These are phyloP conservation scores for Drosophila seguyi DNA, from an alignment of 1,140 invertebrate genomes.

Conservation along the genomic window DNA sequence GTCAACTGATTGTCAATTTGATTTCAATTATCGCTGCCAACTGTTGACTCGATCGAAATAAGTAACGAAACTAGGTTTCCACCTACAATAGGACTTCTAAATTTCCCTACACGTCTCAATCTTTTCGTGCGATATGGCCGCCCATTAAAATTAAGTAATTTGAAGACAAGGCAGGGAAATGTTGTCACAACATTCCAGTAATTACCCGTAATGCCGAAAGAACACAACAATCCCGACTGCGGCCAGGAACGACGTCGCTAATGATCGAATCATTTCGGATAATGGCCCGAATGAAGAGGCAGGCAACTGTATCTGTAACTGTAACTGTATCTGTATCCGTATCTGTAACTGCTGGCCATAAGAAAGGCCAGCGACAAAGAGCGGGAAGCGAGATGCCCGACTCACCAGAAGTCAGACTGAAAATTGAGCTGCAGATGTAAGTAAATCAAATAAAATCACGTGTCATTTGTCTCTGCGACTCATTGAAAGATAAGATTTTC, in stretches of 20 bases:
- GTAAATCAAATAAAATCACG: slow-evolving; percentile 85
- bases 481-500: slow-evolving; percentile 81
- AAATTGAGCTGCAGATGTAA: slow-evolving; percentile 84
- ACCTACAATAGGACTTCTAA: slow-evolving; percentile 15
- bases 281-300: slow-evolving; percentile 65
- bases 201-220: slow-evolving; percentile 75
- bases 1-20: neutral
- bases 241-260: slow-evolving; percentile 62
- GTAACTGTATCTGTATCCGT: slow-evolving; percentile 57
- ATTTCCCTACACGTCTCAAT: slow-evolving; percentile 52
- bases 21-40: slow-evolving; percentile 19
- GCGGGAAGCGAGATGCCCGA: slow-evolving; percentile 41
- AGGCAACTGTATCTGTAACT: slow-evolving; percentile 53
- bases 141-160: slow-evolving; percentile 80
- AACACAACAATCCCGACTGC: slow-evolving; percentile 52
- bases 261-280: slow-evolving; percentile 83
- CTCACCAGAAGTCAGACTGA: slow-evolving; percentile 79
- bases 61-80: slow-evolving; percentile 19
- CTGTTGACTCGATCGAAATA: slow-evolving; percentile 19
- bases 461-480: slow-evolving; percentile 79
- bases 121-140: slow-evolving; percentile 56
- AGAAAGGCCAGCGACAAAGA: slow-evolving; percentile 54
- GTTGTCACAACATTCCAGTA: slow-evolving; percentile 83
- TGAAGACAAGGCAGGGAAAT: slow-evolving; percentile 70
- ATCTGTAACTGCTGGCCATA: slow-evolving; percentile 68